These are phyloP conservation scores for Heliconius aoede DNA, from an alignment of 2,888 invertebrate genomes.

Conservation along the genomic window DNA sequence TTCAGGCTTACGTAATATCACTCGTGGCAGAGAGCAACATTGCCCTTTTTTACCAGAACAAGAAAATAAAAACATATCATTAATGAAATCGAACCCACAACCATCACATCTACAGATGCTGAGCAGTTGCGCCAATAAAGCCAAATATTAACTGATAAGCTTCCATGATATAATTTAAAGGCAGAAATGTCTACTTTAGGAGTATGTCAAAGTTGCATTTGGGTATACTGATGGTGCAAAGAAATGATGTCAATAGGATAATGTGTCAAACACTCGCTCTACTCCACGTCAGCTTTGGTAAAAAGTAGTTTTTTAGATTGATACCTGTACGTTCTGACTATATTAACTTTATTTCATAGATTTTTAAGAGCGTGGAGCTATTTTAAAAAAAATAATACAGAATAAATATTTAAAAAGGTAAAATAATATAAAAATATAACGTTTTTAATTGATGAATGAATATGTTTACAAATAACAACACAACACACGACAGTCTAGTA, in stretches of 20 bases:
- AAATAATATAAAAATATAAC: too few species aligned
- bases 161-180: background rate
- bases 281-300: background rate
- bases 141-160: background rate
- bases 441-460: too few species aligned
- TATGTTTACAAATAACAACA: too few species aligned
- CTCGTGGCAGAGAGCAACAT: background rate
- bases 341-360: too few species aligned
- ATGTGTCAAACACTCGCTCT: background rate
- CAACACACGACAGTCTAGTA: background rate
- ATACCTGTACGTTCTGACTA: background rate
- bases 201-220: background rate
- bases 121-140: background rate
- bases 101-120: background rate
- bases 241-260: slow-evolving; percentile 19
- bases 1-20: background rate
- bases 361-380: background rate
- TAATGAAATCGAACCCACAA: background rate
- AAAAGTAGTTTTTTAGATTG: background rate
- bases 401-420: too few species aligned
- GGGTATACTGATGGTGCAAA: background rate
- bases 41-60: background rate
- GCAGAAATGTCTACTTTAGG: background rate
- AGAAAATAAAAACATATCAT: background rate
- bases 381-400: too few species aligned